Percentiles rank a stretch among this genome's conserved stretches.
Conservation (phyloP, 2,888 invertebrate genomes). For the Eilema caniola region DNA sequence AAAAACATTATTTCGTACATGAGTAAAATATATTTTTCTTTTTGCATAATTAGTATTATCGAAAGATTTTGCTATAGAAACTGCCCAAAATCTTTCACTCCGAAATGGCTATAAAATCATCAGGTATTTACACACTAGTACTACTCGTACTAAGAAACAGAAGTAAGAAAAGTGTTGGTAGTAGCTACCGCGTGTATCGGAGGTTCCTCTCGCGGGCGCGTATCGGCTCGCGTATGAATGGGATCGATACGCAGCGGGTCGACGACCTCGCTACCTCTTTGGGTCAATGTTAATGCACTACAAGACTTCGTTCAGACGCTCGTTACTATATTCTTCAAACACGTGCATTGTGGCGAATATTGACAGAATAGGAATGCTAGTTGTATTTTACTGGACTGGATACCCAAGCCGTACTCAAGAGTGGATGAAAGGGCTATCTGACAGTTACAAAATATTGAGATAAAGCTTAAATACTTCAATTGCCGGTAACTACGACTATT, state of each 20-base stretch:
- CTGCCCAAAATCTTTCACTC: too few species aligned
- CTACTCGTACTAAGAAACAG: background rate
- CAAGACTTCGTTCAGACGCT: background rate
- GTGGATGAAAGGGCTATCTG: too few species aligned
- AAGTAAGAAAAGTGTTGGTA: background rate
- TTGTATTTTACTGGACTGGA: background rate
- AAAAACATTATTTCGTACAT: too few species aligned
- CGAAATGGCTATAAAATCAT: too few species aligned
- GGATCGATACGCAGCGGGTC: slow-evolving; percentile 69
- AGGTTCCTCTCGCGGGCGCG: slow-evolving; percentile 7
- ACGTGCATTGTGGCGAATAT: background rate
- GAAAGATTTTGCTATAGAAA: too few species aligned
- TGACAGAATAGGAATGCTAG: background rate
- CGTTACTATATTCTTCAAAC: background rate
- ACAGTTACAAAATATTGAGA: too few species aligned
- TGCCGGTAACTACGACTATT: too few species aligned
- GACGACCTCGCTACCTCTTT: slow-evolving; percentile 53
- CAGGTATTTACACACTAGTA: background rate
- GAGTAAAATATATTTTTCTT: too few species aligned
- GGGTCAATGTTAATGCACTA: slow-evolving; percentile 55
- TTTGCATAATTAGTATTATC: too few species aligned
- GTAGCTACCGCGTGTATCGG: background rate
- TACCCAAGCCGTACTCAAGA: too few species aligned
- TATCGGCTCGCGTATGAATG: slow-evolving; percentile 58
- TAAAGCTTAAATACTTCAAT: too few species aligned